Evolutionary conservation across 2,888 invertebrate genomes (phyloP).

Genomic region (Cremastinae sp.): DNA sequence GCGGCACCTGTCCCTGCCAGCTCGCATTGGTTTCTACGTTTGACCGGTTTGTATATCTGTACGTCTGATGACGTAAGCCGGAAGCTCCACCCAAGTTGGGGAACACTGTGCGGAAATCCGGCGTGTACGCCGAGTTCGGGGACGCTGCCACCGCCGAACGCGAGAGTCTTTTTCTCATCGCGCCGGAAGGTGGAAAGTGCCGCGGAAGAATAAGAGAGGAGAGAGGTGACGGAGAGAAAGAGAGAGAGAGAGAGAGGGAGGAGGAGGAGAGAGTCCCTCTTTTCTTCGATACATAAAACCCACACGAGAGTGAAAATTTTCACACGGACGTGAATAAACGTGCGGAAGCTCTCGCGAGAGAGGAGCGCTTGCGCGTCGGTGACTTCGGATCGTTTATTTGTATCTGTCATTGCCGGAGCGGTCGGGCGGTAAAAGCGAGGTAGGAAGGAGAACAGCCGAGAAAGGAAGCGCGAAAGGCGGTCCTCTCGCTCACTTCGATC

Average conservation of each 20-base stretch:
- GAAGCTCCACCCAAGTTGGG: slow-evolving; percentile 77
- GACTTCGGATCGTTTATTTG: slow-evolving; percentile 78
- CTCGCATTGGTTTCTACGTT: slow-evolving; percentile 79
- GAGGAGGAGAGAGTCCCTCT: not conserved
- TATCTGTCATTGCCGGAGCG: slow-evolving; percentile 79
- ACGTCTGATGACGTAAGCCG: slow-evolving; percentile 77
- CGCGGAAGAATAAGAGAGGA: slow-evolving; percentile 44
- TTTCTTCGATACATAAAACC: not conserved
- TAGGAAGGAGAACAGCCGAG: slow-evolving; percentile 48
- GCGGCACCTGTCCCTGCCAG: slow-evolving; percentile 67
- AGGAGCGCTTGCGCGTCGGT: slow-evolving; percentile 75
- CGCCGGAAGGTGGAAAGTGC: slow-evolving; percentile 59
- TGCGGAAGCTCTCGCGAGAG: slow-evolving; percentile 37
- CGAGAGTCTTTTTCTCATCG: slow-evolving; percentile 35
- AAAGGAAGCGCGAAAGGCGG: slow-evolving; percentile 47
- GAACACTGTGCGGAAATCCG: slow-evolving; percentile 44
- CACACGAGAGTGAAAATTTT: too few species aligned
- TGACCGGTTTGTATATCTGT: slow-evolving; percentile 75
- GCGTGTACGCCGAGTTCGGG: not conserved
- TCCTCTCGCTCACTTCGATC: slow-evolving; percentile 34
- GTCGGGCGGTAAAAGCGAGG: slow-evolving; percentile 65
- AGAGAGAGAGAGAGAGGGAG: slow-evolving; percentile 29
- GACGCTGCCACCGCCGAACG: slow-evolving; percentile 19
- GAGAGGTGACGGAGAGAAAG: not conserved
- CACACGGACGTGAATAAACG: slow-evolving; percentile 10